Evolutionary conservation across 2,888 invertebrate genomes (phyloP), one percentile per base, ranked within the genome.

Genomic region (Cataglyphis altisquamis): DNA sequence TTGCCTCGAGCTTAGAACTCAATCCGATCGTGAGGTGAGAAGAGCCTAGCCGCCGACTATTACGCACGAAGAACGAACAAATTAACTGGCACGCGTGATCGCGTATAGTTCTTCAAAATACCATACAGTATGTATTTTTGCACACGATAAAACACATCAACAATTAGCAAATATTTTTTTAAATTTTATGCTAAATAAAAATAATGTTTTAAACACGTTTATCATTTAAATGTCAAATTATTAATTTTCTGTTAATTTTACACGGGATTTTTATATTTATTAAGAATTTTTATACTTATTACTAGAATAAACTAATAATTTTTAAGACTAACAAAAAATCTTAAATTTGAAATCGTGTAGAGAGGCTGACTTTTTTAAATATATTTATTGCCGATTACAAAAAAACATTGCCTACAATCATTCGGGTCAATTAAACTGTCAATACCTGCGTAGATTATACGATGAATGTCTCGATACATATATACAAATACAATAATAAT

Each of bases 1-100:
- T 85, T 48, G 89, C 89, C 86, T 82, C 89, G 87, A 89, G 89
- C 89, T 89, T 86, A 85, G 83, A 89, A 89, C 84, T 89, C 80
- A 86, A 83, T 84, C 89, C 83, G 75, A 57, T 68, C 80, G 36
- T 36, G 36, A 36, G 36, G 36, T 36, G 72, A 70, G 68, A 70
- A 74, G 83, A 72, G 48, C 57, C 80, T 64, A 86, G 68, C 84
- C 84, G 84, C 84, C 86, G 83, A 86, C 75, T 84, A 67, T 68
- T 68, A 55, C 67, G 81, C 68, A 85, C 83, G 62, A 72, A 81
- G 52, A 82, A 73, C 77, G 78, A 80, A 85, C 81, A 83, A 89
- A 78, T 90, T 82, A 82, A 85, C 77, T 62, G 77, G 60, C 75
- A 68, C 70, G 85, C 64, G 68, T 74, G 74, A 82, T 55, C 73